Base-by-base conservation (phyloP, 2,888 invertebrate species). In the Schizaphis graminum region DNA sequence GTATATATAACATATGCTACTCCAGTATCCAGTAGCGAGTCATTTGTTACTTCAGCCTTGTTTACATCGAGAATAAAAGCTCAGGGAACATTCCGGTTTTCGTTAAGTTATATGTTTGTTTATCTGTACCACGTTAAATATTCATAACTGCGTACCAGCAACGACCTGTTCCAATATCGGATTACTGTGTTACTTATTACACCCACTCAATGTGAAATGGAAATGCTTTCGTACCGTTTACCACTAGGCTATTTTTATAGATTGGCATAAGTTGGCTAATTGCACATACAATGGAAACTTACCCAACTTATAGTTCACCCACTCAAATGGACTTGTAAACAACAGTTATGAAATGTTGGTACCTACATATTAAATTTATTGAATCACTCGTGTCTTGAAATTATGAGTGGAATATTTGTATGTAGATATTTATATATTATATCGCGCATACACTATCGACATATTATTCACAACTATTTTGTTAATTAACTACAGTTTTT, bases 281-380 rank as follows among this genome's bases (percentile, higher is more conserved):
- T 84, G 53, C 91, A 47, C 91, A 49, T 53, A 91, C 91, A 91
- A 91, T 44, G 44, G 57, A 85, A 61, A 57, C 92, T 92, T 92
- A 35, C 89, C 11, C 89, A 93, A 93, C 93, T 56, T n/a, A 67
- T 49, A 26, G 26, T 91, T 84, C 85, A 47, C 91, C 91, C 85
- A 91, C 91, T 57, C 85, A 44, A 86, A 44, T 44, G 41, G 57
- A 85, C 44, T 91, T 85, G 47, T 85, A 91, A 85, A 85, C 44
- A 91, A 91, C 85, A 35, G 28, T 91, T 91, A 91, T 85, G 91
- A 85, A 91, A 91, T 56, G 56, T 44, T 26, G n/a, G 49, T 57
- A 77, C 89, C 56, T 44, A 56, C 89, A 88, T 44, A 56, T 47
- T 86, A 85, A 44, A 85, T 86, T 47, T n/a, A 86, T 86, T 13